Percentiles rank a stretch among this genome's conserved stretches.
phyloP scores from a whole-genome alignment of 2,797 vertebrate species.

The Erithacus rubecula region DNA sequence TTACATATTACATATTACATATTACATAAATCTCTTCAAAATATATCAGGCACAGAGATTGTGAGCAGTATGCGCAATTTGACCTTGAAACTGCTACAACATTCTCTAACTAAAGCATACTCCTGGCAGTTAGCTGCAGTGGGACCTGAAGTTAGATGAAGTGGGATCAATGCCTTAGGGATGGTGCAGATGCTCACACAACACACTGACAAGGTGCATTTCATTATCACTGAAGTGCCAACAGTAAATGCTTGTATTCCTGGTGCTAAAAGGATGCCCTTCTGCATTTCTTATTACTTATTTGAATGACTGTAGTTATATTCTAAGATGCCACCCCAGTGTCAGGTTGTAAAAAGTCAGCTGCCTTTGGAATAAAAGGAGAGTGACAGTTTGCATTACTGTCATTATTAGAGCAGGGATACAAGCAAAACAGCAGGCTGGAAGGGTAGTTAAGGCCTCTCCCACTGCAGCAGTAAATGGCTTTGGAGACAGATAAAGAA shows the following conservation, averaged over 20 bases:
- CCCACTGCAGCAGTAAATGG: background rate
- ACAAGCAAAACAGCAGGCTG: background rate
- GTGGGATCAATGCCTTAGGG: background rate
- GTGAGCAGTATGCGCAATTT: background rate
- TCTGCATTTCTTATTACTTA: background rate
- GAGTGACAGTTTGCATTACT: constrained; percentile 25
- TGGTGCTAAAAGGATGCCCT: background rate
- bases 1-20: too few relatives aligned
- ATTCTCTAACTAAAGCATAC: background rate
- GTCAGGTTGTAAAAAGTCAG: constrained; percentile 10
- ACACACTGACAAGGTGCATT: background rate
- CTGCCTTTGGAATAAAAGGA: constrained; percentile 12
- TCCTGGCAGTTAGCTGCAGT: background rate
- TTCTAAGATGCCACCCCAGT: background rate
- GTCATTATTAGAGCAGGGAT: constrained; percentile 13
- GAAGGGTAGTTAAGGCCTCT: background rate
- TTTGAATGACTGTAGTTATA: background rate
- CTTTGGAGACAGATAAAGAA: background rate
- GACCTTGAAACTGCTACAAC: background rate
- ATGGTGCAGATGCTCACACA: background rate
- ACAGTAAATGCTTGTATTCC: background rate
- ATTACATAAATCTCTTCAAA: background rate
- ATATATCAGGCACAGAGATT: background rate
- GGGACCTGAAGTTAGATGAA: background rate
- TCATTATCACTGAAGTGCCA: background rate